Evolutionary conservation across 2,888 invertebrate species (phyloP).

Genomic region (Crioceris asparagi): DNA sequence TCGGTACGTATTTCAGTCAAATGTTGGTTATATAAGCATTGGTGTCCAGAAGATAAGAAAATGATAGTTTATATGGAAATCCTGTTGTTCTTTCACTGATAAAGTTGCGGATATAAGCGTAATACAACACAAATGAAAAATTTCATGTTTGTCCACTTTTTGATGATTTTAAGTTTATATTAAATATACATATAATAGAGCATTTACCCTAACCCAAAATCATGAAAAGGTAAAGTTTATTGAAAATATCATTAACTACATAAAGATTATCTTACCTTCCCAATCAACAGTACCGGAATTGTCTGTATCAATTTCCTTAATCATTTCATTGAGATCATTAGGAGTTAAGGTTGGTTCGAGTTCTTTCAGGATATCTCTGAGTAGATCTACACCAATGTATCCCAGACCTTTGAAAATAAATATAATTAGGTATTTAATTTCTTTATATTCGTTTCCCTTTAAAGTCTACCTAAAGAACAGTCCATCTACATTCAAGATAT

Average conservation of each 20-base stretch:
- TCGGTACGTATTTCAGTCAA: too few species aligned
- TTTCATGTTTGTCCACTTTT: too few species aligned
- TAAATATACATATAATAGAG: conserved; percentile 1
- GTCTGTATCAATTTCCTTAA: conserved; percentile 89
- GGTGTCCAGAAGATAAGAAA: too few species aligned
- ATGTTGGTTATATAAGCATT: too few species aligned
- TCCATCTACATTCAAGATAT: too few species aligned
- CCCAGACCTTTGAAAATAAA: conserved; percentile 56
- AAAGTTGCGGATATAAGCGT: too few species aligned
- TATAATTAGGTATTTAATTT: too few species aligned
- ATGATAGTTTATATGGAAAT: too few species aligned
- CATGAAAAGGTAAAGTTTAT: background rate
- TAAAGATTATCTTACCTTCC: conserved; percentile 56
- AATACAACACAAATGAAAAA: background rate
- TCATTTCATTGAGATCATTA: conserved; percentile 87
- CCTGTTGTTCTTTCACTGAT: too few species aligned
- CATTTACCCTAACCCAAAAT: background rate
- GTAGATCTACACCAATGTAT: conserved; percentile 75
- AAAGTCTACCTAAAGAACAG: too few species aligned
- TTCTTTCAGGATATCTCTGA: conserved; percentile 84
- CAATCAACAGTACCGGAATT: conserved; percentile 96
- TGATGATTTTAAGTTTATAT: too few species aligned
- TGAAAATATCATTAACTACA: conserved; percentile 2
- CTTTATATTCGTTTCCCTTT: too few species aligned
- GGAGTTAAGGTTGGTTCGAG: conserved; percentile 82